phyloP scores from a whole-genome alignment of 2,888 invertebrate species.

The Schizaphis graminum region DNA sequence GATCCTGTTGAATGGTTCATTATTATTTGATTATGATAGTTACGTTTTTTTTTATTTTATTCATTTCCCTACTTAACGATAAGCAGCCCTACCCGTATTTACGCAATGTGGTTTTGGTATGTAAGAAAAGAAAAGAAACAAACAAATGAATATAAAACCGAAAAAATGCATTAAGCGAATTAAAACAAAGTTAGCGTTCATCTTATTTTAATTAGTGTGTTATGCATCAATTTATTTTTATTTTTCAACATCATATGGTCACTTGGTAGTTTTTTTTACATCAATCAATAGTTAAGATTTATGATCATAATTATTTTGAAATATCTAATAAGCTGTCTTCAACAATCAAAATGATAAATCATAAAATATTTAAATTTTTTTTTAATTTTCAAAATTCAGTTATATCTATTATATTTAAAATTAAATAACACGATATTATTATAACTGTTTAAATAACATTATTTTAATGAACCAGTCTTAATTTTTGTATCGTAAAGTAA shows the following conservation, averaged over 20 bases:
- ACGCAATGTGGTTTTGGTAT: not conserved
- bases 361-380: not conserved
- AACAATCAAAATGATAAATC: not conserved
- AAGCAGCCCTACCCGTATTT: not conserved
- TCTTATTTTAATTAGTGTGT: not conserved
- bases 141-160: not conserved
- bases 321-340: not conserved
- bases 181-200: not conserved
- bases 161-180: not conserved
- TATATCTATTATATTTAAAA: not conserved
- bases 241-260: not conserved
- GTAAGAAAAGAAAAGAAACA: not conserved
- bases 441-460: not conserved
- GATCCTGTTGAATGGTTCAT: not conserved
- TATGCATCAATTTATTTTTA: not conserved
- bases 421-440: not conserved
- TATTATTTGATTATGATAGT: conserved; percentile 20
- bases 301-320: not conserved
- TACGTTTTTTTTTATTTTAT: conserved; percentile 5
- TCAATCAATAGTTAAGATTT: not conserved
- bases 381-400: not conserved
- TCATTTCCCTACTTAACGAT: not conserved
- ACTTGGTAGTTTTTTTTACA: not conserved
- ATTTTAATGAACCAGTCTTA: not conserved
- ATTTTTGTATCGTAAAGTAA: not conserved